Evolutionary conservation across 37 sponge, comb jelly and placozoan species (phyloP).

Genomic region (Cliona cf. orientalis): DNA sequence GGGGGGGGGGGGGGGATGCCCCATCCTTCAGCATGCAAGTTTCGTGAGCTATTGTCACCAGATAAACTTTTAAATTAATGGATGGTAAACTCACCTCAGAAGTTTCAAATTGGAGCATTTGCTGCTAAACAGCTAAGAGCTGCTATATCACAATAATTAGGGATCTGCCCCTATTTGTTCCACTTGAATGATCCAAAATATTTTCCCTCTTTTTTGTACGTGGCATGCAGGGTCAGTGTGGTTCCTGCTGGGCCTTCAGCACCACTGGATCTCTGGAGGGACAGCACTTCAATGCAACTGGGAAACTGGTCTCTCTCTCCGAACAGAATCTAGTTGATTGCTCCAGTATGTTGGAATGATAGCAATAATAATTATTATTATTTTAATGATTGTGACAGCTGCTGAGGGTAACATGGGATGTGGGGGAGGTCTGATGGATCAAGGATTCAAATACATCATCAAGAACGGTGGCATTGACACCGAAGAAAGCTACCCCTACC

Average conservation of each 20-base stretch:
- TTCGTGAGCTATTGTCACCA: no score
- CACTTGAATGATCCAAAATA: no score
- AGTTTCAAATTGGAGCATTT: no score
- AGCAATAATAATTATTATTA: neutral
- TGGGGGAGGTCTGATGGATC: conserved; percentile 81
- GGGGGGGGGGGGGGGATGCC: no score
- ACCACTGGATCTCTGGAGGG: conserved; percentile 66
- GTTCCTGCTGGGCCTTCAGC: conserved; percentile 73
- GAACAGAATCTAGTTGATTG: conserved; percentile 83
- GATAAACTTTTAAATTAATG: no score
- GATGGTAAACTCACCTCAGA: no score
- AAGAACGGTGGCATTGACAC: conserved; percentile 81
- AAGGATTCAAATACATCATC: conserved; percentile 76
- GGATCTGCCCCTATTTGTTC: no score
- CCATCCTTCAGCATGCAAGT: no score
- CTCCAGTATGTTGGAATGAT: conserved; percentile 28
- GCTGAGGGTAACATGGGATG: conserved; percentile 88
- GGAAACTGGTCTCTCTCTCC: conserved; percentile 53
- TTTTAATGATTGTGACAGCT: conserved; percentile 3
- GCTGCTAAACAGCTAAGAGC: no score
- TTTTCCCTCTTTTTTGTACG: no score
- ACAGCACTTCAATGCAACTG: conserved; percentile 36
- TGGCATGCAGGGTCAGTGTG: conserved; percentile 43
- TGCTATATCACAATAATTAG: no score
- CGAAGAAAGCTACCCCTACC: conserved; percentile 85